These are phyloP conservation scores for Microchirus variegatus DNA, from an alignment of 2,797 vertebrate species.

Conservation along the genomic window DNA sequence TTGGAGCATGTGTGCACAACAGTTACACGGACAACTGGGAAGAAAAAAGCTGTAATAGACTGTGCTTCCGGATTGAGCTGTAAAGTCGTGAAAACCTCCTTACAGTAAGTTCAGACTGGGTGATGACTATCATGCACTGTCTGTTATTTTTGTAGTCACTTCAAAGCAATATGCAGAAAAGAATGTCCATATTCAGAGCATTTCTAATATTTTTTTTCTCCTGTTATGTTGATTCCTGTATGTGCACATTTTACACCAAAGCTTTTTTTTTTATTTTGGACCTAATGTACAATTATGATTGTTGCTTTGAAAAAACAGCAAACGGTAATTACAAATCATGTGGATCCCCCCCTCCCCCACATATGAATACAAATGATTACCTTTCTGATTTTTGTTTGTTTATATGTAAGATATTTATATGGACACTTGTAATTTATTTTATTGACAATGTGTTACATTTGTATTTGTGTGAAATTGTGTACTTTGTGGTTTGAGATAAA, in stretches of 20 bases:
- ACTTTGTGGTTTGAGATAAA: constrained; percentile 46
- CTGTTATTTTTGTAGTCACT: too few species aligned
- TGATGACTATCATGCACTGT: too few species aligned
- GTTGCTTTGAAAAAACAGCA: constrained; percentile 36
- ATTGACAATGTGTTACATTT: constrained; percentile 42
- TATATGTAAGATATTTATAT: constrained; percentile 62
- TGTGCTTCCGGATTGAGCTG: constrained; percentile 7
- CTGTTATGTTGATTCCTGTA: not conserved
- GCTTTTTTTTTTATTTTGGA: constrained; percentile 36
- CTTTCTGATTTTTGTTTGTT: constrained; percentile 49
- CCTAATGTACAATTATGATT: constrained; percentile 41
- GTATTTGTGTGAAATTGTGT: constrained; percentile 42
- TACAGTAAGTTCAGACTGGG: not conserved
- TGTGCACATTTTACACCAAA: not conserved
- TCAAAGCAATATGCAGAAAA: too few species aligned
- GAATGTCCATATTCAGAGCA: too few species aligned
- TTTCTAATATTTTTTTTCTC: not conserved
- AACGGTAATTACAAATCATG: constrained; percentile 1
- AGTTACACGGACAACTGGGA: not conserved
- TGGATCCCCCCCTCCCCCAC: constrained; percentile 14
- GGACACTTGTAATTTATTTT: constrained; percentile 43
- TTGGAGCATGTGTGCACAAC: not conserved
- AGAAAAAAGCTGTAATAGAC: not conserved
- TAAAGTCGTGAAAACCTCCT: constrained; percentile 1
- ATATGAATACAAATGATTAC: constrained; percentile 38